phyloP scores from a whole-genome alignment of 2,888 invertebrate species.

The Monochamus alternatus region DNA sequence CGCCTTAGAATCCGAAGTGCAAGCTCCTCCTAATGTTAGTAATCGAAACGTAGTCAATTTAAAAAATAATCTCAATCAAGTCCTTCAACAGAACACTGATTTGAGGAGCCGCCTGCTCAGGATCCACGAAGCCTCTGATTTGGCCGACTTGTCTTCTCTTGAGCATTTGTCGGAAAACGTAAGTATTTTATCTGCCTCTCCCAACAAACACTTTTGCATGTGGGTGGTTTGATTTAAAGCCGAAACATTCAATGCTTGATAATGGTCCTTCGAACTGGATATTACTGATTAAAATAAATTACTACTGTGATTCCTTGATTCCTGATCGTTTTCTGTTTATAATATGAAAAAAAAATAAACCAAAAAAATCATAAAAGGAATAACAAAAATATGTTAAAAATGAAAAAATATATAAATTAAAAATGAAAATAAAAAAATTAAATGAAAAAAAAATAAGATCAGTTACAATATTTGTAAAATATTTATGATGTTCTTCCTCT shows the following conservation, averaged over 20 bases:
- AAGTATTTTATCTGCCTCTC: slow-evolving; percentile 54
- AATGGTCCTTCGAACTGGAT: no score
- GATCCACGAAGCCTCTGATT: slow-evolving; percentile 78
- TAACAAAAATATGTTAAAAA: no score
- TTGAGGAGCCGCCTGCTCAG: slow-evolving; percentile 77
- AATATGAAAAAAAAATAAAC: no score
- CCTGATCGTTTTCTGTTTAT: no score
- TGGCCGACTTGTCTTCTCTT: slow-evolving; percentile 76
- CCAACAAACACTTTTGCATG: neutral
- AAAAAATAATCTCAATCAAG: slow-evolving; percentile 77
- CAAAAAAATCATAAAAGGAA: no score
- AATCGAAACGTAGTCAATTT: slow-evolving; percentile 73
- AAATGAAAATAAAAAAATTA: no score
- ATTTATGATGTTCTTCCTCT: no score
- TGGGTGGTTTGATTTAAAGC: neutral
- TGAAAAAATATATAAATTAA: no score
- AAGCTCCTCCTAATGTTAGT: slow-evolving; percentile 62
- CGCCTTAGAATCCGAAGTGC: slow-evolving; percentile 73
- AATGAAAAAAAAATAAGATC: no score
- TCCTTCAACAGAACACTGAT: slow-evolving; percentile 84
- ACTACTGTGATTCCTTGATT: no score
- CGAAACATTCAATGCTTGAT: slow-evolving; percentile 1
- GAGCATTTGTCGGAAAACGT: slow-evolving; percentile 74
- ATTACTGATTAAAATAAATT: no score
- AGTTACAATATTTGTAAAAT: no score